phyloP scores from a whole-genome alignment of 2,113 vertebrate genomes.

The Himantopus leucocephalus region DNA sequence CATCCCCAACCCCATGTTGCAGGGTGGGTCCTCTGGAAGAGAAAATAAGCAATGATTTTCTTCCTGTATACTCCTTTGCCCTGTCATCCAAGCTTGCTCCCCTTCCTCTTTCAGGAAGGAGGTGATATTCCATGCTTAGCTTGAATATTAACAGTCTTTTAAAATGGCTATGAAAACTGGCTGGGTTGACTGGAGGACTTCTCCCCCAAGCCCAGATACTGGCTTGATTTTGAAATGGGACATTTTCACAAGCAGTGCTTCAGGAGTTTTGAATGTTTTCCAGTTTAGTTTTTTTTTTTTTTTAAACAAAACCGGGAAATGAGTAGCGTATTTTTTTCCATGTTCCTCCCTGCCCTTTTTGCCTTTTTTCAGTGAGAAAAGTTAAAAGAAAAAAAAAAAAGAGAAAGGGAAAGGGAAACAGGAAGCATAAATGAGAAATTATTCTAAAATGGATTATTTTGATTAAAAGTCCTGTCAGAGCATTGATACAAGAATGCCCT shows the following conservation, averaged over 20 bases:
- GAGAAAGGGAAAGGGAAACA: background rate
- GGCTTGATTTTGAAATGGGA: background rate
- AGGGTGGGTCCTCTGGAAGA: background rate
- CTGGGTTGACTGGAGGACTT: background rate
- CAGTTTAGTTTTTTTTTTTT: background rate
- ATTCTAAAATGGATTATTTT: background rate
- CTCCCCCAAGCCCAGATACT: background rate
- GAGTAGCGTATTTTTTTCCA: background rate
- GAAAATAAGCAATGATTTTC: background rate
- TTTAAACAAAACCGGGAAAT: background rate
- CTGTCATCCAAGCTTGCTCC: background rate
- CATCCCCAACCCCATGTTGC: background rate
- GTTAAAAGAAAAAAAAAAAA: background rate
- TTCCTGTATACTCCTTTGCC: background rate
- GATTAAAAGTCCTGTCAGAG: background rate
- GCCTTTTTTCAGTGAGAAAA: background rate
- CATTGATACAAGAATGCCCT: background rate
- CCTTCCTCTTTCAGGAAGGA: background rate
- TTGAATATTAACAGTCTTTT: background rate
- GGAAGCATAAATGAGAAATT: background rate
- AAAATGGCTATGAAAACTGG: background rate
- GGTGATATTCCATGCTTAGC: background rate
- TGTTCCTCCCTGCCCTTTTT: background rate
- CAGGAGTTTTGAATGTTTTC: constrained; percentile 3
- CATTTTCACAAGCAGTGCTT: background rate